Conservation (phyloP, 1,140 invertebrate genomes). For the Musca vetustissima region DNA sequence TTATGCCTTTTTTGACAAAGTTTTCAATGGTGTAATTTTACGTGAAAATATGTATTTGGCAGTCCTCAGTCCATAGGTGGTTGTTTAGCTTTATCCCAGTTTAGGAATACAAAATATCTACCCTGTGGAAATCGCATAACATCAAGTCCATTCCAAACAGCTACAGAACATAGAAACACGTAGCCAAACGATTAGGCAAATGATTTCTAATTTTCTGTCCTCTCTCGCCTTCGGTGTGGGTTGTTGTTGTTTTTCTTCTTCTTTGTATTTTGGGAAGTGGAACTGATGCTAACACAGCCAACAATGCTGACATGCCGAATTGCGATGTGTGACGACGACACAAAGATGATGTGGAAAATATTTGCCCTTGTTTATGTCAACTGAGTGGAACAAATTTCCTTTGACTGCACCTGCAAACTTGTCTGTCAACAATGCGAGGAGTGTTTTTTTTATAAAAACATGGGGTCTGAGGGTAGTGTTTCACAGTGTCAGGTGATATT, state of each 20-base stretch:
- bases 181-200: no score
- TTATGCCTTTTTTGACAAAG: constrained; percentile 18
- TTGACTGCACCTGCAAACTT: constrained; percentile 49
- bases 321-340: not conserved
- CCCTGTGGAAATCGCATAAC: no score
- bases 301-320: not conserved
- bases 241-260: not conserved
- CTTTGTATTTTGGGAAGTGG: not conserved
- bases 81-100: no score
- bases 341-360: not conserved
- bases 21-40: no score
- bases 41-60: no score
- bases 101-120: no score
- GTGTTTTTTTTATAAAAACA: no score
- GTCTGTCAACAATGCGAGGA: not conserved
- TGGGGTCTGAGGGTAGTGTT: no score
- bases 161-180: not conserved
- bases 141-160: not conserved
- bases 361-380: constrained; percentile 45
- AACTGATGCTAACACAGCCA: constrained; percentile 33
- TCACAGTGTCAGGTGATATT: no score
- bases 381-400: constrained; percentile 48
- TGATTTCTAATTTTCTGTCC: not conserved
- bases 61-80: no score
- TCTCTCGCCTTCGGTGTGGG: not conserved